phyloP scores from a whole-genome alignment of 2,888 invertebrate genomes.

The Cryptus viduatorius region DNA sequence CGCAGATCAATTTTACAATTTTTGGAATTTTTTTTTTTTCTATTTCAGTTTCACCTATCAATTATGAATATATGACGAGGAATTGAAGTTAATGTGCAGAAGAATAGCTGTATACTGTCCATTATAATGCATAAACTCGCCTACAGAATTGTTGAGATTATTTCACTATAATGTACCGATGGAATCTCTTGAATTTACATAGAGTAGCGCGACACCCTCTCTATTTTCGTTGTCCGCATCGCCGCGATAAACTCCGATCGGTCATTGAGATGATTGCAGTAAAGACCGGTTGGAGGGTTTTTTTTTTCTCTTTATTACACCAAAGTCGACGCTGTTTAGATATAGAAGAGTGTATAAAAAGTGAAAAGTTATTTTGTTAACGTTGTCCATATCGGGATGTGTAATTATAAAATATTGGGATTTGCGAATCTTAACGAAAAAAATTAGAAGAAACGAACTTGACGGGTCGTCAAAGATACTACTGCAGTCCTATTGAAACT shows the following conservation, averaged over 20 bases:
- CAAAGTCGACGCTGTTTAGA: slow-evolving; percentile 66
- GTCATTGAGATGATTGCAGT: background rate
- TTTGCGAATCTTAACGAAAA: slow-evolving; percentile 10
- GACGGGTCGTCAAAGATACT: background rate
- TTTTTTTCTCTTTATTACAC: background rate
- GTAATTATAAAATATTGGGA: slow-evolving; percentile 69
- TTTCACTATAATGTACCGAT: background rate
- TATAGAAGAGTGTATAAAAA: slow-evolving; percentile 73
- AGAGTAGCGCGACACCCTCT: slow-evolving; percentile 12
- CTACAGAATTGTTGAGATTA: background rate
- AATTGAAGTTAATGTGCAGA: slow-evolving; percentile 46
- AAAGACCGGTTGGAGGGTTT: background rate
- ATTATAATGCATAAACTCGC: background rate
- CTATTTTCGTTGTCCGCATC: slow-evolving; percentile 25
- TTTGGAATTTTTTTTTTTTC: background rate
- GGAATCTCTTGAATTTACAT: slow-evolving; percentile 3
- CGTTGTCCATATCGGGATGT: slow-evolving; percentile 75
- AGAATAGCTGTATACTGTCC: slow-evolving; percentile 8
- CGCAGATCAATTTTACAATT: background rate
- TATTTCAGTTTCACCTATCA: background rate
- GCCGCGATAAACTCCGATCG: slow-evolving; percentile 1
- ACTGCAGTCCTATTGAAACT: background rate
- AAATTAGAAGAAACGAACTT: slow-evolving; percentile 13
- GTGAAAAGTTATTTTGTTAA: slow-evolving; percentile 78
- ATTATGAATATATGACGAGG: slow-evolving; percentile 41